Conservation (phyloP, 2,797 vertebrate species). For the Hemibagrus guttatus region DNA sequence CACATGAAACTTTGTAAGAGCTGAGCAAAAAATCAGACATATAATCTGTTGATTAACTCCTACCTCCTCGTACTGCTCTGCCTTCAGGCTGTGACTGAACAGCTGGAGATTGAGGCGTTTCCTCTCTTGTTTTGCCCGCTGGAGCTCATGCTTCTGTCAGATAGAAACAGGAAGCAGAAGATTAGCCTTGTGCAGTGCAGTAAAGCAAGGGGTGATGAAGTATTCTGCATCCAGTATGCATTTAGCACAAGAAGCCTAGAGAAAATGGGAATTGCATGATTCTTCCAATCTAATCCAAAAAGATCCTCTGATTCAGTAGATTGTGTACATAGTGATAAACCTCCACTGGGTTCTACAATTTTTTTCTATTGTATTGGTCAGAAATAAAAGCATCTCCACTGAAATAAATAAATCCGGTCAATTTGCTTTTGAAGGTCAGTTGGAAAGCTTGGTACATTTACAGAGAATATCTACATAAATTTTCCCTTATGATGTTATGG, state of each 20-base stretch:
- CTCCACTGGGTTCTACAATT: background rate
- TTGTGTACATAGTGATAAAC: background rate
- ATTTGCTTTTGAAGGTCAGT: no score
- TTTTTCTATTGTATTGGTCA: no score
- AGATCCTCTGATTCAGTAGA: background rate
- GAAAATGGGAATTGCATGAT: constrained; percentile 20
- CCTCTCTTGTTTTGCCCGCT: constrained; percentile 75
- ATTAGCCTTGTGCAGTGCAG: background rate
- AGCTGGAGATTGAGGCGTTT: constrained; percentile 74
- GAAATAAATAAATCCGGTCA: no score
- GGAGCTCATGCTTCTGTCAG: constrained; percentile 79
- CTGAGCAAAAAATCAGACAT: constrained; percentile 52
- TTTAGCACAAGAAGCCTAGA: background rate
- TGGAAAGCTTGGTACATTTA: no score
- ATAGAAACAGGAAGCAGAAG: constrained; percentile 7
- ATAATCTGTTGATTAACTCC: constrained; percentile 53
- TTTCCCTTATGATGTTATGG: no score
- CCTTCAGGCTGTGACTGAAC: constrained; percentile 70
- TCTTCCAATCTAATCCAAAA: background rate
- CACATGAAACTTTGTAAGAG: constrained; percentile 42
- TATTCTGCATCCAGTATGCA: constrained; percentile 1
- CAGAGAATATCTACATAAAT: no score
- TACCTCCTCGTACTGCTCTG: constrained; percentile 81
- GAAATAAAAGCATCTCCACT: no score
- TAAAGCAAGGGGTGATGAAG: background rate